Evolutionary conservation across 2,888 invertebrate genomes (phyloP).

Genomic region (Ormia ochracea): DNA sequence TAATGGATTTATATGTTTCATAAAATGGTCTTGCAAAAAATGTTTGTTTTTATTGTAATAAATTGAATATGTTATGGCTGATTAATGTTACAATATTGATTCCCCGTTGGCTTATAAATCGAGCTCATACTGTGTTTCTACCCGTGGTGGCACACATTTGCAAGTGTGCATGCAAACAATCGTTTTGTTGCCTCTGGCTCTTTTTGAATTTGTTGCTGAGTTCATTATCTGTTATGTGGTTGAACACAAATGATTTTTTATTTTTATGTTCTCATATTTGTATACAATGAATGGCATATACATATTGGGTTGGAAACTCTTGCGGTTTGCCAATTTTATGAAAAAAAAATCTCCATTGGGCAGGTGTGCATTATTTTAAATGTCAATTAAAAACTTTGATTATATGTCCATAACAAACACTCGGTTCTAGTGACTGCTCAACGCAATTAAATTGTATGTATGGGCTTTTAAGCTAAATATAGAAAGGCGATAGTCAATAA

Average conservation of each 20-base stretch:
- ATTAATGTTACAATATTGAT: not conserved
- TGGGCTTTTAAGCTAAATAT: not conserved
- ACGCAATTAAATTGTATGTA: not conserved
- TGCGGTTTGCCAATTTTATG: not conserved
- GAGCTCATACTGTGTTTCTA: not conserved
- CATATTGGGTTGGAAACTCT: not conserved
- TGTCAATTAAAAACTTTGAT: constrained; percentile 32
- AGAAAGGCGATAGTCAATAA: not conserved
- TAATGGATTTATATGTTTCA: not conserved
- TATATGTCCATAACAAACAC: not conserved
- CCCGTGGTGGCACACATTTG: not conserved
- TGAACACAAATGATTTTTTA: constrained; percentile 8
- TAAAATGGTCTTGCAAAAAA: not conserved
- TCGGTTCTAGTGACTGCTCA: not conserved
- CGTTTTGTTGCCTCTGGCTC: not conserved
- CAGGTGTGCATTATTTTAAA: constrained; percentile 35
- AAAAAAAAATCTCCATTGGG: constrained; percentile 12
- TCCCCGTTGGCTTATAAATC: not conserved
- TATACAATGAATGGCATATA: too few relatives aligned
- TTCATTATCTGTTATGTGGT: constrained; percentile 29
- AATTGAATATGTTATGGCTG: not conserved
- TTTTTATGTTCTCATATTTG: not conserved
- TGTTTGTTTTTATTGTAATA: not conserved
- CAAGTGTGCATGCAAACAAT: not conserved
- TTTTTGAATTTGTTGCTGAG: not conserved